phyloP scores from a whole-genome alignment of 2,113 vertebrate genomes.

The Hystrix cristata region DNA sequence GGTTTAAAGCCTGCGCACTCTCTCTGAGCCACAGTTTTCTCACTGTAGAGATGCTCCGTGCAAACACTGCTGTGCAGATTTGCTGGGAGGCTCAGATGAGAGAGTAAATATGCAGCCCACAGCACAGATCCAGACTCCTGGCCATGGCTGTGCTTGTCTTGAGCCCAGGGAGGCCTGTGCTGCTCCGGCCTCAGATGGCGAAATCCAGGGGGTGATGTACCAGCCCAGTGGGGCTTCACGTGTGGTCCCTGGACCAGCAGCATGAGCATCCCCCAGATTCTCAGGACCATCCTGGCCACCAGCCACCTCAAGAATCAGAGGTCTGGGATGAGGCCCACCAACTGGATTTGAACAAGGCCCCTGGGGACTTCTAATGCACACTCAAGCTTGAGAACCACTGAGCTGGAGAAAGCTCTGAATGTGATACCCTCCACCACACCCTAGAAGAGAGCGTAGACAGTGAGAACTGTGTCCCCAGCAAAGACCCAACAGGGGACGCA shows the following conservation, averaged over 20 bases:
- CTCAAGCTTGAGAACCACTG: neutral
- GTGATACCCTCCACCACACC: neutral
- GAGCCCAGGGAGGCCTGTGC: neutral
- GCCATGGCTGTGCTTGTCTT: neutral
- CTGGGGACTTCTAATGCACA: neutral
- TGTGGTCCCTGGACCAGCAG: too few relatives aligned
- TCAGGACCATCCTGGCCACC: neutral
- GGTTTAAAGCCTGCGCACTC: neutral
- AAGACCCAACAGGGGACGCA: neutral
- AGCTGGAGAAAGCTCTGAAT: neutral
- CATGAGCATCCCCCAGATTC: neutral
- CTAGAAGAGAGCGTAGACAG: neutral
- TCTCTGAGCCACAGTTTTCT: neutral
- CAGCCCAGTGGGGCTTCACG: neutral
- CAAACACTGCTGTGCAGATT: neutral
- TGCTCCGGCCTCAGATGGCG: neutral
- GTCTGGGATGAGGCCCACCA: neutral
- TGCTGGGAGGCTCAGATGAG: neutral
- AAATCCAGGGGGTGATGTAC: too few relatives aligned
- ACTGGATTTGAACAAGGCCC: neutral
- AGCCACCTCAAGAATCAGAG: neutral
- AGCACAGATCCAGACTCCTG: neutral
- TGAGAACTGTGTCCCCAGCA: neutral
- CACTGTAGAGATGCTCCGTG: neutral
- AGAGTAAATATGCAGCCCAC: accelerated